Conservation (phyloP, 1,140 invertebrate genomes). For the Ips nitidus region DNA sequence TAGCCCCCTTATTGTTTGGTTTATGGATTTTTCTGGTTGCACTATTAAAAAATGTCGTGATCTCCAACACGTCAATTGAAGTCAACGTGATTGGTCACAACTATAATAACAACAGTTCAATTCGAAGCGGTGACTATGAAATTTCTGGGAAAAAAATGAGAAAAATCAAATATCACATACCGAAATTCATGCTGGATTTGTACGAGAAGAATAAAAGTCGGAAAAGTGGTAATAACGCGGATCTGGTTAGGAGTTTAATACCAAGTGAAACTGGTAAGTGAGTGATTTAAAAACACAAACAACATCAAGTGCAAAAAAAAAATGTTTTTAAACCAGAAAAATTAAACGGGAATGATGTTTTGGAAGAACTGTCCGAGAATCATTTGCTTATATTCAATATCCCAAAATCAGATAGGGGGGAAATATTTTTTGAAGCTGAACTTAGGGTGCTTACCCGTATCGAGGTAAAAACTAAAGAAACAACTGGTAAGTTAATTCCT, state of each 20-base stretch:
- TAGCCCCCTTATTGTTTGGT: conserved; percentile 26
- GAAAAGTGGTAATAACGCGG: conserved; percentile 35
- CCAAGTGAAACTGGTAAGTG: conserved; percentile 43
- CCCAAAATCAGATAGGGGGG: conserved; percentile 42
- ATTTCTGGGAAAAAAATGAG: not conserved
- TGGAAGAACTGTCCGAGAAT: conserved; percentile 40
- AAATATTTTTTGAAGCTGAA: conserved; percentile 46
- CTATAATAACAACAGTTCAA: not conserved
- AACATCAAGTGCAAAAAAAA: no score
- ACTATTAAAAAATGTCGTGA: conserved; percentile 29
- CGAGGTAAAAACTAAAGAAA: conserved; percentile 32
- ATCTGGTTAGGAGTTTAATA: conserved; percentile 48
- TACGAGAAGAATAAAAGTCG: conserved; percentile 46
- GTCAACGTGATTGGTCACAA: conserved; percentile 37
- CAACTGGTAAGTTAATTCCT: conserved; percentile 33
- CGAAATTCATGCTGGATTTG: conserved; percentile 51
- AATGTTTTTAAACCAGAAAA: conserved; percentile 27
- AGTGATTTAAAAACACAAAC: not conserved
- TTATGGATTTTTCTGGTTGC: conserved; percentile 35
- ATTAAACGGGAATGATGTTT: conserved; percentile 33
- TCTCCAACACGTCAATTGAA: conserved; percentile 36
- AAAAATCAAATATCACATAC: conserved; percentile 45
- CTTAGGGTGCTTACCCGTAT: conserved; percentile 47
- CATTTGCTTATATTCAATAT: conserved; percentile 48
- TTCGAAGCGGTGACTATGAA: not conserved